A percentile compares a stretch with the other conserved stretches of the same genome.
Conservation (phyloP, 2,797 vertebrate genomes). For the Orestias chungarensis region DNA sequence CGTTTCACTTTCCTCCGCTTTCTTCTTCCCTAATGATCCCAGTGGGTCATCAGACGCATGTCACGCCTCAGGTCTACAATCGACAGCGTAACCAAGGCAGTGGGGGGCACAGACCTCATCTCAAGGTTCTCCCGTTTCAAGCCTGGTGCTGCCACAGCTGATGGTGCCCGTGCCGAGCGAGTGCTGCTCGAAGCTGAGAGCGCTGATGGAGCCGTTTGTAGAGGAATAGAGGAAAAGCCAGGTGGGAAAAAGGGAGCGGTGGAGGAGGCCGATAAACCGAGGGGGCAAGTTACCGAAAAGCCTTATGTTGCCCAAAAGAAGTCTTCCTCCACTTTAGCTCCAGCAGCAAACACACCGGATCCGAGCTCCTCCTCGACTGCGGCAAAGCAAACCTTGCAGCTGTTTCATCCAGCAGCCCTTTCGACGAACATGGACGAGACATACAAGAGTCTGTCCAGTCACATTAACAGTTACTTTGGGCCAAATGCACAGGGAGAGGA, state of each 20-base stretch:
- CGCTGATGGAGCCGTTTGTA: conserved; percentile 7
- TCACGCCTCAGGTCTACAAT: conserved; percentile 92
- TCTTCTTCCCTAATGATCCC: conserved; percentile 10
- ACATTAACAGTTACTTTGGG: conserved; percentile 91
- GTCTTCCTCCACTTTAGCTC: conserved; percentile 10
- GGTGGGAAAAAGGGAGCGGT: conserved; percentile 38
- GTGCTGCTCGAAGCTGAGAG: conserved; percentile 43
- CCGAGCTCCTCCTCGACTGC: conserved; percentile 50
- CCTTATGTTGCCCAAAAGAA: conserved; percentile 56
- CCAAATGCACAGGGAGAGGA: conserved; percentile 59
- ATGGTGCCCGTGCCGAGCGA: conserved; percentile 53
- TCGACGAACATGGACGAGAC: conserved; percentile 91
- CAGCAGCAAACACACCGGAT: conserved; percentile 16
- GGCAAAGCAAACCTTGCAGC: conserved; percentile 74
- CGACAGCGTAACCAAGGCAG: conserved; percentile 90
- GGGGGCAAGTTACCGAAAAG: conserved; percentile 52
- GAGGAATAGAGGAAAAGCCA: conserved; percentile 62
- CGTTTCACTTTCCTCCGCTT: conserved; percentile 3
- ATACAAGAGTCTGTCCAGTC: conserved; percentile 86
- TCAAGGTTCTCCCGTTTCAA: conserved; percentile 88
- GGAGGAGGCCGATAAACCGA: conserved; percentile 22
- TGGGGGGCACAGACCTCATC: conserved; percentile 88
- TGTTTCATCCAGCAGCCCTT: conserved; percentile 84
- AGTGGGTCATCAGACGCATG: conserved; percentile 81
- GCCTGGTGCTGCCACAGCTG: conserved; percentile 60